Conservation (phyloP, 2,113 vertebrate genomes). For the Orcinus orca region DNA sequence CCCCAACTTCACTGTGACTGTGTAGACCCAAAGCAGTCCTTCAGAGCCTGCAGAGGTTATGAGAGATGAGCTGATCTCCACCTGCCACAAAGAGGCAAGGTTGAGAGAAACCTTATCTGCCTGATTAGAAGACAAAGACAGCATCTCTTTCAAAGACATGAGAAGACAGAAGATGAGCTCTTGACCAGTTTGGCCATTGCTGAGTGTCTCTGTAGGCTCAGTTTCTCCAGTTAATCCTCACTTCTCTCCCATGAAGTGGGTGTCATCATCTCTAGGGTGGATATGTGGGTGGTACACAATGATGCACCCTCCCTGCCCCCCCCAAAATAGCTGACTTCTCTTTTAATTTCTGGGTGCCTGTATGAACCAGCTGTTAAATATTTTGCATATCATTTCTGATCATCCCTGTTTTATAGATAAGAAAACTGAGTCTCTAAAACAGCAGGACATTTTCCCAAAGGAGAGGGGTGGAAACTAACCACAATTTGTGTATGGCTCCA, state of each 20-base stretch:
- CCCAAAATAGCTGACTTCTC: neutral
- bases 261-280: neutral
- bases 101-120: neutral
- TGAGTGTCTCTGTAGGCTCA: neutral
- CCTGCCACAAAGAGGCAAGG: neutral
- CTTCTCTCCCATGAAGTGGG: neutral
- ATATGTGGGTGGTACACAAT: rapidly evolving
- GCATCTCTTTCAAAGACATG: neutral
- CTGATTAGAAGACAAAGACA: neutral
- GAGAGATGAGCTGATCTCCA: neutral
- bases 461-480: neutral
- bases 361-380: neutral
- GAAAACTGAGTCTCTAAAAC: neutral
- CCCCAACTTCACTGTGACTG: neutral
- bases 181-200: neutral
- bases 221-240: neutral
- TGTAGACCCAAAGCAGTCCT: neutral
- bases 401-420: neutral
- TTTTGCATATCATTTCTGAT: neutral
- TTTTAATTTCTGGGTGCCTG: neutral
- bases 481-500: neutral
- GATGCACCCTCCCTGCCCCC: neutral
- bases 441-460: neutral
- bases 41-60: neutral
- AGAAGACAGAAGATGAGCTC: neutral